phyloP scores from a whole-genome alignment of 2,113 vertebrate species.

The Tinamus guttatus region DNA sequence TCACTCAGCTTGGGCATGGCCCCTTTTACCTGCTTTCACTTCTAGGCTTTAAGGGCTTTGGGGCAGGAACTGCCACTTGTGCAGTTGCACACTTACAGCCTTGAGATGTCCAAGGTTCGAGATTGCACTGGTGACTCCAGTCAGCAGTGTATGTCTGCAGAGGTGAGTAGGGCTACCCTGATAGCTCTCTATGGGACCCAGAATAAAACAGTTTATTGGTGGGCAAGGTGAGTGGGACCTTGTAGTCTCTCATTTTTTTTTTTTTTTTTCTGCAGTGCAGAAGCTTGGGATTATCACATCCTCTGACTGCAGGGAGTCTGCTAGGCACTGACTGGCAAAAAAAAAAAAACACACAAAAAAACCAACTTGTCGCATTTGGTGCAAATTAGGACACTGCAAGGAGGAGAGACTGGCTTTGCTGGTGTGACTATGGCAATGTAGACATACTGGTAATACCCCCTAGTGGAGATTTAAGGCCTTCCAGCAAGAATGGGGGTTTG shows the following conservation, averaged over 20 bases:
- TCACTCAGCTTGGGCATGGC: neutral
- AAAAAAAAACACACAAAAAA: neutral
- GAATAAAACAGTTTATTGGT: neutral
- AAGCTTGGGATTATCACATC: fast-evolving
- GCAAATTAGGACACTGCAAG: neutral
- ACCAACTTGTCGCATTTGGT: neutral
- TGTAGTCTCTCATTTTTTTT: neutral
- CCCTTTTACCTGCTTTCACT: neutral
- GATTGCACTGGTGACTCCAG: neutral
- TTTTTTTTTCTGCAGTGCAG: fast-evolving
- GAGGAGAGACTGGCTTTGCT: neutral
- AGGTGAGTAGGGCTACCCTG: neutral
- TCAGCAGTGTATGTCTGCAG: neutral
- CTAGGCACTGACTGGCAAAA: neutral
- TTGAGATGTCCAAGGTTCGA: neutral
- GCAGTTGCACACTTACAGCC: fast-evolving
- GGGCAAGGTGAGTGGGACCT: neutral
- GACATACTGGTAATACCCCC: slow-evolving; percentile 56
- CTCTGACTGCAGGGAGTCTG: neutral
- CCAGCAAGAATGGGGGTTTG: neutral
- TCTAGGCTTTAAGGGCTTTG: neutral
- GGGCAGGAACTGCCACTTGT: neutral
- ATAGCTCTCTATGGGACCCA: neutral
- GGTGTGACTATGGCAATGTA: neutral
- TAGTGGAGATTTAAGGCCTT: slow-evolving; percentile 48